Conservation (phyloP, 2,797 vertebrate species). For the Tragopan temminckii region DNA sequence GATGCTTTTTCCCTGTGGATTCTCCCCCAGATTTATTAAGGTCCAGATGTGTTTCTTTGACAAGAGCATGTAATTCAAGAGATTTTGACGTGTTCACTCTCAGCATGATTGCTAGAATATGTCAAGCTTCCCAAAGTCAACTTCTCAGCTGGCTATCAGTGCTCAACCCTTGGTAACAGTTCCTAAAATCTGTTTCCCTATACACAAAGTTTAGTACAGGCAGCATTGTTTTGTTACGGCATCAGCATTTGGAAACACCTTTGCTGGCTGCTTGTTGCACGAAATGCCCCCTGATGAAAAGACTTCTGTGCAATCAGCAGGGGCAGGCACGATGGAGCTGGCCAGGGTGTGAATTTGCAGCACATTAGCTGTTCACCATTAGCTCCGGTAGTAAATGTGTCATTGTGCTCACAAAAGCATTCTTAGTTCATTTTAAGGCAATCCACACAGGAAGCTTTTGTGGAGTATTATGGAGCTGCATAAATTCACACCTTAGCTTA, state of each 20-base stretch:
- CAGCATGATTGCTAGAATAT: neutral
- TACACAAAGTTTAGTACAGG: rapidly evolving
- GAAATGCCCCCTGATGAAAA: neutral
- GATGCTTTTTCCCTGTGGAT: neutral
- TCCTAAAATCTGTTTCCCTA: neutral
- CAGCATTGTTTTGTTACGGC: neutral
- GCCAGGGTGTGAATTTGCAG: neutral
- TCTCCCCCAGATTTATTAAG: neutral
- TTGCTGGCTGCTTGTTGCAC: neutral
- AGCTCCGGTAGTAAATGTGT: conserved; percentile 40
- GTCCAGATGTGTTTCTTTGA: neutral
- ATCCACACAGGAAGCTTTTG: conserved; percentile 16
- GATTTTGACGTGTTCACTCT: neutral
- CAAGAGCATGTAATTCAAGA: neutral
- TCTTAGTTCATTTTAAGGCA: conserved; percentile 30
- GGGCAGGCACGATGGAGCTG: neutral
- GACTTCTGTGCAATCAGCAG: neutral
- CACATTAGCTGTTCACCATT: conserved; percentile 7
- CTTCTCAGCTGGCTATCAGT: neutral
- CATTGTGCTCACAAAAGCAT: conserved; percentile 31
- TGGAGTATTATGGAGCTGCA: neutral
- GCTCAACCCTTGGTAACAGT: neutral
- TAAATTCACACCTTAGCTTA: conserved; percentile 46
- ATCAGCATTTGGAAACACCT: neutral
- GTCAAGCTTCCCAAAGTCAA: too few species aligned